Conservation (phyloP, 2,888 invertebrate species). For the Acanthopleura granulata region DNA sequence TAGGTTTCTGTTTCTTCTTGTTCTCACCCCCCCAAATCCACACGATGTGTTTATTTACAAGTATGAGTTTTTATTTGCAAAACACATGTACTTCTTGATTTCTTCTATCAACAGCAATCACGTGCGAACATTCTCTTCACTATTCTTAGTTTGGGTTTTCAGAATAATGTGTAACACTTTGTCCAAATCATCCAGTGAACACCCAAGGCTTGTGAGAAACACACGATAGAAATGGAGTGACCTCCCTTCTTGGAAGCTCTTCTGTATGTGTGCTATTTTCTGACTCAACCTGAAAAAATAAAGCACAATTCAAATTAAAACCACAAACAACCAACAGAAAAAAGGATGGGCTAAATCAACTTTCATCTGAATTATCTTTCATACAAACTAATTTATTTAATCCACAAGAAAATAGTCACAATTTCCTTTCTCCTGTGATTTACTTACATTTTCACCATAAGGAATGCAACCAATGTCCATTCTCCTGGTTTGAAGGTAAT, state of each 20-base stretch:
- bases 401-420: no score
- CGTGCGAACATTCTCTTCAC: no score
- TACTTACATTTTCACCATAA: constrained; percentile 79
- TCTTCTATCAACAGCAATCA: no score
- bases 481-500: constrained; percentile 80
- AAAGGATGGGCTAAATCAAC: no score
- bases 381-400: no score
- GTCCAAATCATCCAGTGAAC: background rate
- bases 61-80: no score
- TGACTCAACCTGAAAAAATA: constrained; percentile 28
- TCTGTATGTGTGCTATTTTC: constrained; percentile 19
- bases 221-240: background rate
- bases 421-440: background rate
- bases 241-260: constrained; percentile 25
- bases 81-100: no score
- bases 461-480: constrained; percentile 80
- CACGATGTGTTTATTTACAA: no score
- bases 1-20: no score
- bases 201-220: background rate
- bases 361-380: no score
- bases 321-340: no score
- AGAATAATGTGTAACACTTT: background rate
- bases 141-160: background rate
- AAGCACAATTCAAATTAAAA: background rate
- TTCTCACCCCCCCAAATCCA: no score